A percentile compares a stretch with the other conserved stretches of the same genome.
Conservation (phyloP, 1,140 invertebrate genomes). For the Philopotamus ludificatus region DNA sequence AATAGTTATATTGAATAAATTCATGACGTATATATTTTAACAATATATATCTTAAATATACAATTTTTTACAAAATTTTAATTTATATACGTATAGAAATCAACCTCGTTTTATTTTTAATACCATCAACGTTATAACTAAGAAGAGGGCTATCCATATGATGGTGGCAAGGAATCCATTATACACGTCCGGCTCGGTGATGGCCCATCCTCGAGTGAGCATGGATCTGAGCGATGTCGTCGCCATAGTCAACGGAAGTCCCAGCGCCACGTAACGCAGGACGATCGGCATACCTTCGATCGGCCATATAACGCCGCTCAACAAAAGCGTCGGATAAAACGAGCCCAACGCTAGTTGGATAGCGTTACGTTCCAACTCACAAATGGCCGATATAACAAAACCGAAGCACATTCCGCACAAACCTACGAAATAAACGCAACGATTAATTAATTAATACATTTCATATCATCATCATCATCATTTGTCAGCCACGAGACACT, state of each 20-base stretch:
- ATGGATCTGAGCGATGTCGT: constrained; percentile 87
- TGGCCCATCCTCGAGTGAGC: constrained; percentile 84
- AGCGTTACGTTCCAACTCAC: constrained; percentile 89
- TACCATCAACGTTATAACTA: constrained; percentile 77
- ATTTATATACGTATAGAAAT: constrained; percentile 28
- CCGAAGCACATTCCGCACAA: constrained; percentile 94
- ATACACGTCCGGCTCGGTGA: constrained; percentile 81
- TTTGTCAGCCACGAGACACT: no score
- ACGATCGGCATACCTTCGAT: constrained; percentile 85
- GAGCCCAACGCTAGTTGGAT: constrained; percentile 92
- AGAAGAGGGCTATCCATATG: constrained; percentile 85
- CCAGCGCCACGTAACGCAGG: constrained; percentile 77
- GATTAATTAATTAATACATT: no score
- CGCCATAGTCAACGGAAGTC: constrained; percentile 86
- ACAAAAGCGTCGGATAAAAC: constrained; percentile 89
- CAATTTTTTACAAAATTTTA: background rate
- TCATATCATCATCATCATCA: no score
- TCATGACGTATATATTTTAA: background rate
- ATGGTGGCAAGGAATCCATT: constrained; percentile 84
- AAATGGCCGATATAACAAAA: constrained; percentile 90
- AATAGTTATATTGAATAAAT: background rate
- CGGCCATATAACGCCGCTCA: constrained; percentile 89
- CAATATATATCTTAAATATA: background rate
- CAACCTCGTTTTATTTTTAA: constrained; percentile 76
- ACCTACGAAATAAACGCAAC: constrained; percentile 42